Conservation (phyloP, 2,113 vertebrate species). For the Crocuta crocuta region DNA sequence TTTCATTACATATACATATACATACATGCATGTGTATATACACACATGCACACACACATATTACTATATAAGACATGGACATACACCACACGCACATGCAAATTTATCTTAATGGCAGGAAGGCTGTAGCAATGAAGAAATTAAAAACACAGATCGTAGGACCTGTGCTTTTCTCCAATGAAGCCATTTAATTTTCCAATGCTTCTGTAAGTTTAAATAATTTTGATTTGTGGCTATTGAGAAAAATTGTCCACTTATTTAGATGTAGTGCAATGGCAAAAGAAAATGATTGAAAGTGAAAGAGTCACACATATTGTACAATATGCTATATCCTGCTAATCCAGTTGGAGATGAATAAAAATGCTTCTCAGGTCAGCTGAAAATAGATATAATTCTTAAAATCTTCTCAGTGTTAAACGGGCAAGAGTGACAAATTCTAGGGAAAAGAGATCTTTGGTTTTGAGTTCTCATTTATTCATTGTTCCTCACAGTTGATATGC, state of each 20-base stretch:
- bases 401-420: not conserved
- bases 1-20: not conserved
- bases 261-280: not conserved
- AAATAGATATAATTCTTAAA: not conserved
- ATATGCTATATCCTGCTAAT: not conserved
- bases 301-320: not conserved
- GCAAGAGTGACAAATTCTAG: not conserved
- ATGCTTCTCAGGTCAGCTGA: not conserved
- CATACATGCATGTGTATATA: not conserved
- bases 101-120: not conserved
- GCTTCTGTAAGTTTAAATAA: not conserved
- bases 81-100: not conserved
- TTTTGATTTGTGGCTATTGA: constrained; percentile 12
- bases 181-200: not conserved
- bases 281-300: not conserved
- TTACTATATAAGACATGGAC: not conserved
- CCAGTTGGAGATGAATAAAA: not conserved
- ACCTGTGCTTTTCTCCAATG: not conserved
- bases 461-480: not conserved
- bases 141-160: not conserved
- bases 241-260: not conserved
- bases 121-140: not conserved
- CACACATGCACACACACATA: not conserved
- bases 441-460: not conserved
- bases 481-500: not conserved